Percentiles rank a stretch among this genome's conserved stretches.
Conservation (phyloP, 2,797 vertebrate genomes). For the Chelmon rostratus region DNA sequence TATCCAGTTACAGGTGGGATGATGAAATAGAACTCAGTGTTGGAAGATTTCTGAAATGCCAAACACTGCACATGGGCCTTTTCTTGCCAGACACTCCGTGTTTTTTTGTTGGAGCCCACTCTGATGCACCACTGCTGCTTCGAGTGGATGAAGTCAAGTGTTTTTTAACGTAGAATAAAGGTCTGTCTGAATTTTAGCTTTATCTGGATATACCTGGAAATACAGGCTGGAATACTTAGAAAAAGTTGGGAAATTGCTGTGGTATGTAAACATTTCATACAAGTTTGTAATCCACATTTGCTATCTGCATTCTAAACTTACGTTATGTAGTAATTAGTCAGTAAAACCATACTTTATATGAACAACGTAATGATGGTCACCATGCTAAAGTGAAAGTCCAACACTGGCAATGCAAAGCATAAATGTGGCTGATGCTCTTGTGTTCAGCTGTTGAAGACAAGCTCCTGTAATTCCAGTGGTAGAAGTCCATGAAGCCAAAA, state of each 20-base stretch:
- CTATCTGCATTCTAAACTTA: not conserved
- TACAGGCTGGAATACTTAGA: no score
- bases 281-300: not conserved
- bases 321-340: not conserved
- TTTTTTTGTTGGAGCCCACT: not conserved
- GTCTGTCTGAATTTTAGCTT: no score
- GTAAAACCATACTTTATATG: not conserved
- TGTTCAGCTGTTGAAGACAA: not conserved
- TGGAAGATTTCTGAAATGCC: not conserved
- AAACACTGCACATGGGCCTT: not conserved
- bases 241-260: no score
- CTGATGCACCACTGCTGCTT: not conserved
- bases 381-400: not conserved
- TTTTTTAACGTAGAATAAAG: no score
- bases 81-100: not conserved
- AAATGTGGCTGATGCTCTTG: not conserved
- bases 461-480: not conserved
- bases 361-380: not conserved
- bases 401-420: not conserved
- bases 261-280: not conserved
- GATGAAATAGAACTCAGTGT: not conserved
- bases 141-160: no score
- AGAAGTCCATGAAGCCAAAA: not conserved
- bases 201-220: no score
- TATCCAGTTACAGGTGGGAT: not conserved